A percentile compares a stretch with the other conserved stretches of the same genome.
phyloP scores from a whole-genome alignment of 2,113 vertebrate species.

The Sapayoa aenigma region DNA sequence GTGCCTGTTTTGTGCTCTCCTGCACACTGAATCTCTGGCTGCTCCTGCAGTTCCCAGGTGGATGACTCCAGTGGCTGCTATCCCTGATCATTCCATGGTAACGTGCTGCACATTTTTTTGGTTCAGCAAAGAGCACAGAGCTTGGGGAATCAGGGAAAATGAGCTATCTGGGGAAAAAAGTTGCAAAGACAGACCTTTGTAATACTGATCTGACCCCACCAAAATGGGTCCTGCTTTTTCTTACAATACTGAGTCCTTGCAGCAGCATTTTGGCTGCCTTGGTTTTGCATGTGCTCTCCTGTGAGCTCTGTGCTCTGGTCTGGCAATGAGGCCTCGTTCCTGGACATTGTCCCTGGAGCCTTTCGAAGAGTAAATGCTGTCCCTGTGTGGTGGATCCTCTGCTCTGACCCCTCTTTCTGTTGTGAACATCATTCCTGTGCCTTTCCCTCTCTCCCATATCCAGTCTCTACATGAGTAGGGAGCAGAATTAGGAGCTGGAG shows the following conservation, averaged over 20 bases:
- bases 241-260: background rate
- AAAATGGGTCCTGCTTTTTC: background rate
- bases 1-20: fast-evolving
- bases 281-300: background rate
- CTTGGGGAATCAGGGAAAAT: fast-evolving
- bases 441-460: background rate
- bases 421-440: background rate
- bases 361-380: background rate
- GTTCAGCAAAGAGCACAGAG: background rate
- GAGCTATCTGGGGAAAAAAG: background rate
- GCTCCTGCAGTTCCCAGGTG: background rate
- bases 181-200: background rate
- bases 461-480: fast-evolving
- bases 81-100: fast-evolving
- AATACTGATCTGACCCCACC: background rate
- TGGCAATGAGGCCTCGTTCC: background rate
- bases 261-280: background rate
- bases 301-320: background rate
- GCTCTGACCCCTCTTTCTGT: background rate
- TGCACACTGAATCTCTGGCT: background rate
- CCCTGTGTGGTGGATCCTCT: background rate
- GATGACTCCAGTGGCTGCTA: background rate
- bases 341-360: background rate
- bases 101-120: fast-evolving
- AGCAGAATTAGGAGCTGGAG: background rate